Evolutionary conservation across 2,113 vertebrate genomes (phyloP), one percentile per base, ranked within the genome.

Genomic region (Macaca nemestrina): DNA sequence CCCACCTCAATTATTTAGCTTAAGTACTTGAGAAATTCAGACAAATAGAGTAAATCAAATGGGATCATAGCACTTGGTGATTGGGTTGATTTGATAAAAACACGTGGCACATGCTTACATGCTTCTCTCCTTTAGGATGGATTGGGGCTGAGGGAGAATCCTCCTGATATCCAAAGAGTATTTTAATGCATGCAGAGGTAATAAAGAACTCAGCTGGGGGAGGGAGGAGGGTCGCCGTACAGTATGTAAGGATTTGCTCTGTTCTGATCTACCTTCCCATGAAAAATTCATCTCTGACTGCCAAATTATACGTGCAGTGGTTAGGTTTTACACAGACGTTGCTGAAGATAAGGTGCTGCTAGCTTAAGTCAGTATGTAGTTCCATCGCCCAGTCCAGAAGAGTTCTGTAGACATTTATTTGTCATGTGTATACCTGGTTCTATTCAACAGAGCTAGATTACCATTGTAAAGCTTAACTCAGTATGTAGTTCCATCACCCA

Each of bases 251-350:
- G 52, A 57, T 96, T 95, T 96, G 32, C 35, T 96, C 73, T 59
- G 22, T 45, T 55, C 70, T 20, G n/a, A 81, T 40, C 18, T 82
- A n/a, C 22, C 38, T 68, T 92, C 95, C 75, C 86, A 88, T 87
- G 67, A 70, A 27, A 83, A 78, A 87, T 82, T 97, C 90, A 91
- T 72, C 32, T 78, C 93, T 92, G 59, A 76, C 70, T 89, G 55
- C 13, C 23, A 82, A 68, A 81, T 40, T 13, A 5, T 55, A 83
- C 5, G 5, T 59, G 23, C 50, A 50, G 8, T 22, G 50, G 48
- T 52, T 64, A 48, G 8, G 32, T 55, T 10, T 48, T 64, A 27
- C 2, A 35, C 17, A 64, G 72, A 13, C 5, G 32, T 4, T 4
- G 11, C 23, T 68, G 40, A 90, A 87, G 70, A 38, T 23, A 43